Evolutionary conservation across 2,888 invertebrate species (phyloP), one percentile per base, ranked within the genome.

Genomic region (Volucella inanis): DNA sequence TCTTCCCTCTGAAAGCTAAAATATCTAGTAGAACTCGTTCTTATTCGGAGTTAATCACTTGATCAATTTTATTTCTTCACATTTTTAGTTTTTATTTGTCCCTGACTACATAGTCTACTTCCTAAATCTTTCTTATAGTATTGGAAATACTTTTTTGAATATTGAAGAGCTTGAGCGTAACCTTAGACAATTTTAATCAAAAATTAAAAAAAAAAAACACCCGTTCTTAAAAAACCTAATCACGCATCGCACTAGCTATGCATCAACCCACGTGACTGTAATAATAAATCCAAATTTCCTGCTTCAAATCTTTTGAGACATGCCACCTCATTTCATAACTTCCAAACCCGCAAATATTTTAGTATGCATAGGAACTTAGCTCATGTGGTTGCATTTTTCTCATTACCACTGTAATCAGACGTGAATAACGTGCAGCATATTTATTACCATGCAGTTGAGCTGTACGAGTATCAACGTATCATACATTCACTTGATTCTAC

Each of bases 401-500:
- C 54, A 67, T 9, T 3, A 14, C 10, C 39, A 67, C 43, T 67
- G 54, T 67, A 14, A 11, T 55, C 31, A 12, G 31, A 45, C 45
- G 15, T 67, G 67, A 14, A 15, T 31, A 54, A 15, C 2, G 38
- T 18, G 43, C 3, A n/a, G 14, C 18, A 52, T 22, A 65, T 12
- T 15, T 41, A 50, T 10, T 54, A 14, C 9, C 45, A 38, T 6
- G 1, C 10, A 47, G 11, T 62, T 62, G 54, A 45, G 31, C 31
- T 31, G 39, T 49, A 22, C 18, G 18, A 22, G 18, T 22, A 47
- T 41, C 54, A 54, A 11, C 43, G 31, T 31, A 22, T 22, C 18
- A 22, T 22, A 18, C 18, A 15, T 74, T 39, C 49, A 22, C n/a
- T 49, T 57, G 49, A 74, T 14, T 49, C 22, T 57, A 41, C 41